Evolutionary conservation across 2,797 vertebrate species (phyloP), one percentile per base, ranked within the genome.

Genomic region (Eupleurogrammus muticus): DNA sequence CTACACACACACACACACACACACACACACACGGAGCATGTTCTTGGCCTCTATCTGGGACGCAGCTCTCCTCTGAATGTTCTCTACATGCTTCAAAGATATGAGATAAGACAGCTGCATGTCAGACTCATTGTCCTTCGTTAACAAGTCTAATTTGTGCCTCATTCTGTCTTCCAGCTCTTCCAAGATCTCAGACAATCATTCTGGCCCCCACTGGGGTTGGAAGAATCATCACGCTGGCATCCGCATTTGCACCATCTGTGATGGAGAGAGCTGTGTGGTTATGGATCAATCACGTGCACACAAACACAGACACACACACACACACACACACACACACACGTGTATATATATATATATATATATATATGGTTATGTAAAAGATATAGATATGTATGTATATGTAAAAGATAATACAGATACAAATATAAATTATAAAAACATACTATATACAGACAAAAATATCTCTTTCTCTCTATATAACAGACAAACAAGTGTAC

Each of bases 121-220:
- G 90, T 93, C 89, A 87, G 74, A 77, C 83, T 90, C 87, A 87
- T 91, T 92, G 90, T 92, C 92, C 86, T 91, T 91, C 75, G 84
- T 89, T 91, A 90, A 92, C 88, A 90, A 90, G 87, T 88, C 82
- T 91, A 91, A 92, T 93, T 90, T 89, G 89, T 88, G 88, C 84
- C 82, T 84, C 86, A 79, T 88, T 91, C 91, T 87, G 80, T 87
- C 77, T 83, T 85, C 83, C 62, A 75, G 80, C 87, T 85, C 88
- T 81, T 91, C 89, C 91, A 92, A 91, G 85, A 91, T 88, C 90
- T 83, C 87, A 90, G 82, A 92, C 85, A 87, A 90, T 90, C 86
- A 84, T 81, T 85, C 83, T 87, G 90, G 80, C 85, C 83, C 89
- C 90, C 80, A 75, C 62, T 71, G 88, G 88, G 85, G 57, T 69